Conservation (phyloP, 2,797 vertebrate species). For the Halcyon badia region DNA sequence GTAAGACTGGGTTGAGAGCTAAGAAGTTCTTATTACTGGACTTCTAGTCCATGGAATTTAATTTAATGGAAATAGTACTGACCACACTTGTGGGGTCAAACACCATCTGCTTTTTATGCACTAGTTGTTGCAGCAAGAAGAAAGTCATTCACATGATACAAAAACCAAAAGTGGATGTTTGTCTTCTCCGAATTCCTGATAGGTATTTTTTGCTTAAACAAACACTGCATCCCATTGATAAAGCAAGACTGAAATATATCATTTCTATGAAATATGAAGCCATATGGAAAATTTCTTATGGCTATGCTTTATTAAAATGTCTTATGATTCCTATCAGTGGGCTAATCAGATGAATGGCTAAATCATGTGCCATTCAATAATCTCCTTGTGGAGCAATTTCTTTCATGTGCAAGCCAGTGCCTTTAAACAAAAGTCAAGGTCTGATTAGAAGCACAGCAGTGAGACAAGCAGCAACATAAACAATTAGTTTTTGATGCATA, state of each 20-base stretch:
- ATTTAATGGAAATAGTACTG: background rate
- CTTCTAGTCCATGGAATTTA: background rate
- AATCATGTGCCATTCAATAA: slow-evolving; percentile 79
- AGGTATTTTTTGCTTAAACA: background rate
- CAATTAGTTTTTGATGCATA: background rate
- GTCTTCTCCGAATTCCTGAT: background rate
- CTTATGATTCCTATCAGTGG: slow-evolving; percentile 75
- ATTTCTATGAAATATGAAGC: slow-evolving; percentile 32
- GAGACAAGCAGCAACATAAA: background rate
- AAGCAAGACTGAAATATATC: background rate
- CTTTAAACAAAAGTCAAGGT: slow-evolving; percentile 1
- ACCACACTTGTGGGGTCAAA: background rate
- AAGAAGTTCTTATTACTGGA: background rate
- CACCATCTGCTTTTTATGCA: background rate
- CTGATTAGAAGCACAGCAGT: background rate
- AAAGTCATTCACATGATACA: slow-evolving; percentile 28
- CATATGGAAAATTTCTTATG: background rate
- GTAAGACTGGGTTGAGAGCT: background rate
- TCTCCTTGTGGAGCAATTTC: slow-evolving; percentile 52
- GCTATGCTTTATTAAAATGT: slow-evolving; percentile 53
- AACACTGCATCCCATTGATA: slow-evolving; percentile 54
- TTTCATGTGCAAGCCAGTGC: background rate
- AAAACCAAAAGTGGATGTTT: background rate
- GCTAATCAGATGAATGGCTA: slow-evolving; percentile 73
- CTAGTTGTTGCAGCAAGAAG: background rate